A percentile compares a stretch with the other conserved stretches of the same genome.
phyloP scores from a whole-genome alignment of 2,888 invertebrate genomes.

The Dasypolia templi region DNA sequence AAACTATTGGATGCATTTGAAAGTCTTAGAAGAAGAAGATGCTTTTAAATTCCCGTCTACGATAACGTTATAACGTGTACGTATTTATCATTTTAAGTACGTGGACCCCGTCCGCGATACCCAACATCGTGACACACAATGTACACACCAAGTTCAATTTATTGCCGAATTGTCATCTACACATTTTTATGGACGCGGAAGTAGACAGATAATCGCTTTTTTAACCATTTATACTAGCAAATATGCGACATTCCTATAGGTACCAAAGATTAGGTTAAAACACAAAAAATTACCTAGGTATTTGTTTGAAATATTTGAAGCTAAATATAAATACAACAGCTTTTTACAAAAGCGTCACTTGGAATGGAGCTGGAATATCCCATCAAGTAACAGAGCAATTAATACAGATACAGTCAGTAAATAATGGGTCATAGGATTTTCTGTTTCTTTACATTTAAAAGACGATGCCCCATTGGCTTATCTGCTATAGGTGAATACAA shows the following conservation, averaged over 20 bases:
- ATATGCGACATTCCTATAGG: background rate
- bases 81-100: background rate
- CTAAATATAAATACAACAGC: slow-evolving; percentile 29
- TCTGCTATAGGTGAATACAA: background rate
- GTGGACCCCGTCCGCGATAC: no score
- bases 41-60: background rate
- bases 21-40: background rate
- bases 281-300: slow-evolving; percentile 25
- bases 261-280: background rate
- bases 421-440: background rate
- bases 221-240: slow-evolving; percentile 30
- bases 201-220: background rate
- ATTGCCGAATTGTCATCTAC: background rate
- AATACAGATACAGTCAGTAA: background rate
- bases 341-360: slow-evolving; percentile 39
- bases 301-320: slow-evolving; percentile 4
- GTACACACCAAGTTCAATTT: no score
- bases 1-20: background rate
- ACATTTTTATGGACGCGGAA: background rate
- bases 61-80: background rate
- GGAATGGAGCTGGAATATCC: background rate
- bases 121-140: no score
- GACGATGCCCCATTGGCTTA: background rate
- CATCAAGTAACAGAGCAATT: background rate
- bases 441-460: background rate